Base-by-base conservation (phyloP, 2,113 vertebrate species). In the Phocoena sinus region DNA sequence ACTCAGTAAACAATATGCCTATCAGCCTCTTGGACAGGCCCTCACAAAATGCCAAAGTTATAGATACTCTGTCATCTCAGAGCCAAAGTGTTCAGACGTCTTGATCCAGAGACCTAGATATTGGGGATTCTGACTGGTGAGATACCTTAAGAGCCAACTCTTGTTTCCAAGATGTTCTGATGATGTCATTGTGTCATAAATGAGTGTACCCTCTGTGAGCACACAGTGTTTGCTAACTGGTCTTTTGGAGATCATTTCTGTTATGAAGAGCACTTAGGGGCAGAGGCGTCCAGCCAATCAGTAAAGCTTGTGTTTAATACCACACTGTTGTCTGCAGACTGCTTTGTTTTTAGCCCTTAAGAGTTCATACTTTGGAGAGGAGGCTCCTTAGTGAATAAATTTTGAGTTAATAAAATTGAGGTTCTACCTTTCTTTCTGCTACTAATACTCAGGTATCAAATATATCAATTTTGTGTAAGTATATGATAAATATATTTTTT, bases 381-480 rank as follows among this genome's bases (percentile, higher is more conserved):
- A 91, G 33, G 3, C 7, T 92, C 38, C 20, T 96, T 88, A 89
- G 82, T 96, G 47, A 89, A 3, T 93, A 92, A 80, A 23, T 88
- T 96, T 65, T 89, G 89, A 77, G n/a, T 96, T 62, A 86, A 12
- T 71, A 58, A 80, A 47, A 63, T 73, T 96, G 50, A 95, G 60
- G 21, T 80, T 95, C 58, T 56, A 8, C 50, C 50, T 79, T 56
- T 56, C 31, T 79, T 79, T 79, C 11, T 56, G 76, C 50, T 79
- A 25, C 33, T 56, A 56, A 79, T 56, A 79, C 76, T 79, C 50
- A 56, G 50, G 33, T 79, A 79, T 79, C 76, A n/a, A 79, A 79
- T 79, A 23, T 79, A 14, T 79, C 50, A 79, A 56, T 23, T 79
- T 56, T 36, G 31, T 56, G 4, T 36, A 79, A 79, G 20, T 79